Evolutionary conservation across 2,797 vertebrate genomes (phyloP), one percentile per base, ranked within the genome.

Genomic region (Cacajao melanocephalus): DNA sequence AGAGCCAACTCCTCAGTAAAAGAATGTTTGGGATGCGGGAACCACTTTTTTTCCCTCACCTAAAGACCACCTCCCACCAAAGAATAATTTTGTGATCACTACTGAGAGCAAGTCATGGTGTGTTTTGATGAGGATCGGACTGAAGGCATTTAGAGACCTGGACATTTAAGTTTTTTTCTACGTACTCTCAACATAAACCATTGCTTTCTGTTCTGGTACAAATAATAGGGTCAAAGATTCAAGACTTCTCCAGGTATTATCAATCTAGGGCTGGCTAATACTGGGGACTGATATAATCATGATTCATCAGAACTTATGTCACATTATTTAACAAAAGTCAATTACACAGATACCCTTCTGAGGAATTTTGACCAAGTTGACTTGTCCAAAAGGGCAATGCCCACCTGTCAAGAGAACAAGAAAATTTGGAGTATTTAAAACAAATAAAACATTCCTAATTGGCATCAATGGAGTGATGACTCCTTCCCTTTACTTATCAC

Each of bases 371-470:
- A 14, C 2, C 26, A 89, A 9, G 78, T 79, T n/a, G 5, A 48
- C 67, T 30, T 88, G 24, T 81, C 26, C 46, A 80, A 11, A 96
- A 39, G 2, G 79, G 3, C 24, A 7, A 87, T 80, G 1, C 1
- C 14, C 24, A 76, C 28, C 36, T 97, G 50, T 7, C 11, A 93
- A 90, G 48, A 89, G 0, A 84, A 48, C 15, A 75, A 95, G 36
- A 22, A 2, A 83, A 93, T 81, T 80, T 90, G 28, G 41, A 57
- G 13, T 11, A 72, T 81, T 95, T 89, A 67, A 93, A 90, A 57
- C 11, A 96, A 93, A 20, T 72, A 28, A 95, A 85, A 28, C 9
- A 50, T 96, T 89, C 19, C 3, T 90, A 90, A 85, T 22, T 61
- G 19, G 24, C 44, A 57, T 93, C 30, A 93, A 20, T 78, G 28